Conservation (phyloP, 2,113 vertebrate genomes). For the Neofelis nebulosa region DNA sequence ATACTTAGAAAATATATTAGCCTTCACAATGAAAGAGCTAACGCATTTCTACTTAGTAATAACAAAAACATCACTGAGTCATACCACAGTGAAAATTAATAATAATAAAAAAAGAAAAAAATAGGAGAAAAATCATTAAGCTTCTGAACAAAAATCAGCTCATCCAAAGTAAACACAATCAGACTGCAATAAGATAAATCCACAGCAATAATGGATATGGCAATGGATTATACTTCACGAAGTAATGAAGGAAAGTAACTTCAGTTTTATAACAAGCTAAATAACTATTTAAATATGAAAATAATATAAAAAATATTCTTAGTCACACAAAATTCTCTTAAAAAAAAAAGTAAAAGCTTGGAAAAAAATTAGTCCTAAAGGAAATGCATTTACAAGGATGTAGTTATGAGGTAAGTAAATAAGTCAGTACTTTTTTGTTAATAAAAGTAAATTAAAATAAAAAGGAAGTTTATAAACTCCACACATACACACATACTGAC, state of each 20-base stretch:
- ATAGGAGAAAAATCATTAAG: not conserved
- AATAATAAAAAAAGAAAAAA: not conserved
- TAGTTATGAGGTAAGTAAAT: not conserved
- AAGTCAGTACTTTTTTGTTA: not conserved
- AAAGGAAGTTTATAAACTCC: not conserved
- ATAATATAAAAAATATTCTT: not conserved
- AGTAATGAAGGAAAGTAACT: not conserved
- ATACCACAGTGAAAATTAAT: not conserved
- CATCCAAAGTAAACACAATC: not conserved
- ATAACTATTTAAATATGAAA: not conserved
- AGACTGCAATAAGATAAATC: not conserved
- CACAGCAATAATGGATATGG: not conserved
- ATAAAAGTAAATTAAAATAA: not conserved
- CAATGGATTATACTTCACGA: not conserved
- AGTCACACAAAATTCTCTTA: not conserved
- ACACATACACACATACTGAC: not conserved
- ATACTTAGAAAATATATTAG: not conserved
- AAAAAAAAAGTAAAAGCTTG: not conserved
- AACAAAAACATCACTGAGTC: not conserved
- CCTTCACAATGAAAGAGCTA: not conserved
- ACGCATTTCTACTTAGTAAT: not conserved
- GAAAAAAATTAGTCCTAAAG: not conserved
- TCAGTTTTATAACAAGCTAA: not conserved
- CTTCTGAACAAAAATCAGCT: not conserved
- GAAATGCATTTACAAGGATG: not conserved